Evolutionary conservation across 30 jellyfish, hydroid and myxozoan genomes (phyloP), one percentile per base, ranked within the genome.

Genomic region (Cassiopea xamachana): DNA sequence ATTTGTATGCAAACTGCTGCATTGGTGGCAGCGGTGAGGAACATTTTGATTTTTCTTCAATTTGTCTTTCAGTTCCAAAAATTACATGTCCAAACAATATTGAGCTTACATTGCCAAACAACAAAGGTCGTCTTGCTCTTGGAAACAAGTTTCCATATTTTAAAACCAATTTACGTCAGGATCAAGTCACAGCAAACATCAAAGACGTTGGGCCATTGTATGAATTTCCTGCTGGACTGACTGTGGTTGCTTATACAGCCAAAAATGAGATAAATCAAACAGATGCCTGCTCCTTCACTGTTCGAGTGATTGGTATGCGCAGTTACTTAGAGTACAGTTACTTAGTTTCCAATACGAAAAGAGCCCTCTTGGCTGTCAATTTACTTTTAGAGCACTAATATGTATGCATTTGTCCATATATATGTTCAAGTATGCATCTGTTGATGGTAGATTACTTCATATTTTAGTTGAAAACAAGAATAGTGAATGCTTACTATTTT

Each of bases 41-140:
- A n/a, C n/a, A n/a, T n/a, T n/a, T n/a, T n/a, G n/a, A n/a, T n/a
- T n/a, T n/a, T n/a, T n/a, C n/a, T n/a, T n/a, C n/a, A n/a, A n/a
- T n/a, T n/a, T n/a, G n/a, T 12, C 4, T 80, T 80, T 87, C 78
- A 94, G 98, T 48, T 76, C 93, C 92, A 48, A 77, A 48, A 69
- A 84, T 94, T 16, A 64, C 19, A 45, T 94, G 98, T 82, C 98
- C 98, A 45, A 76, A 49, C 14, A 97, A 94, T 64, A 62, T 89
- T 59, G 47, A 12, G 10, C 58, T 83, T 0, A 78, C 43, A 10
- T 78, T 94, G n/a, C 98, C 98, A 39, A 62, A 46, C 16, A 85
- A 85, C 48, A 73, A 75, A 60, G 80, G 70, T 48, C 78, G 87
- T 15, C 79, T 89, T 14, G 90, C 93, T 0, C 80, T 94, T 58